Evolutionary conservation across 2,113 vertebrate species (phyloP), one percentile per base, ranked within the genome.

Genomic region (Pedetes capensis): DNA sequence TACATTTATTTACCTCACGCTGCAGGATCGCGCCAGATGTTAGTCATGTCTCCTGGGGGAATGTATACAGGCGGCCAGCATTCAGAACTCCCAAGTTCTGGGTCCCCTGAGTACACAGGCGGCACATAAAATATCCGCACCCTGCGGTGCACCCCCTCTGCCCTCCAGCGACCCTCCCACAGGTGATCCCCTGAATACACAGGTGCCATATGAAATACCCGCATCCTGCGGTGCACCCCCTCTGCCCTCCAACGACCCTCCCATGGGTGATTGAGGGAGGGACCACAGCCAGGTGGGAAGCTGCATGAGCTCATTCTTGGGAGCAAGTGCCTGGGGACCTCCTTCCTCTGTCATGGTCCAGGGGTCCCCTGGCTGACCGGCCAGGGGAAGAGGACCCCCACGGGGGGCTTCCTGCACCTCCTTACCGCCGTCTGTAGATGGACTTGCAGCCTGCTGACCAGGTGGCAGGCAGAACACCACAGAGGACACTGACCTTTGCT

Each of bases 291-390:
- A 37, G 64, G 68, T 0, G 64, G 44, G 49, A 47, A 23, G 4
- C 3, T 20, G 9, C 66, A 8, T 6, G 14, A 25, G 42, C 6
- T 59, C 63, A 23, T 17, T 1, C 7, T 4, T 25, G 23, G 5
- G 25, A 68, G 81, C 14, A 1, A 82, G 14, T 3, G 23, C 25
- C 16, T 10, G n/a, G 5, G 0, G 0, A 49, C 63, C 49, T 78
- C 25, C 53, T 55, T 69, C 39, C n/a, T 25, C 0, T 7, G 1
- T n/a, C 0, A 1, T 8, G 44, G 37, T 2, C 10, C 22, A n/a
- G 63, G 20, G 42, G 27, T 55, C 39, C 64, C 61, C 12, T 3
- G 10, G 13, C 1, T 59, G 49, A 23, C 94, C 4, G 42, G 20
- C 10, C 5, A 49, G 51, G 47, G 2, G 3, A 32, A 47, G 76